Evolutionary conservation across 2,888 invertebrate genomes (phyloP), one percentile per base, ranked within the genome.

Genomic region (Brenthis ino): DNA sequence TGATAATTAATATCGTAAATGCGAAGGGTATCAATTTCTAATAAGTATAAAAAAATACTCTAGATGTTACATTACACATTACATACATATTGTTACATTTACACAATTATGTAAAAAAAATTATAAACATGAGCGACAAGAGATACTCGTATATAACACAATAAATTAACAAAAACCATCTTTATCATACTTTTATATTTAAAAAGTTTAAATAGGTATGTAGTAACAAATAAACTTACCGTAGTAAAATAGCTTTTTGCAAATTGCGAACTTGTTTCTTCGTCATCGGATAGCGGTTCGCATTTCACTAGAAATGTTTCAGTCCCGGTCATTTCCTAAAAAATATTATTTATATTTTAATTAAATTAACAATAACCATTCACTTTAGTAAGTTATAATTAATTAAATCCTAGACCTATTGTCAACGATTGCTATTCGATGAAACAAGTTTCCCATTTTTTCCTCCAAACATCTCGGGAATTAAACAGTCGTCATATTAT

Each of bases 221-320:
- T 50, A 50, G 20, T 48, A 28, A 58, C 14, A 70, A 71, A 70
- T 64, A 65, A 72, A 71, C 66, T 72, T 82, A 89, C 90, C 85
- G 87, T 80, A 60, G 77, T 76, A 47, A 83, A 75, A 73, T 84
- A 88, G 71, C 74, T 76, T 71, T 82, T 81, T 24, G 83, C 74
- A 75, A 84, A 82, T 65, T 85, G 87, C 37, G 84, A 81, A 68
- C 83, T 80, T 76, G 80, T 81, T 72, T 88, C 88, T 72, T 91
- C 89, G 69, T 88, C 88, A 66, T 89, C 90, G 6, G 89, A 88
- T 33, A 76, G 79, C 69, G 89, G 89, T 76, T 92, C 92, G 82
- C 86, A 81, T 82, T 91, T 93, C 73, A 92, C 85, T 72, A 75
- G 80, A 70, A 77, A 76, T 70, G 77, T 71, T 67, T 82, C 86